phyloP scores from a whole-genome alignment of 2,888 invertebrate species.

The Amphipoea lucens region DNA sequence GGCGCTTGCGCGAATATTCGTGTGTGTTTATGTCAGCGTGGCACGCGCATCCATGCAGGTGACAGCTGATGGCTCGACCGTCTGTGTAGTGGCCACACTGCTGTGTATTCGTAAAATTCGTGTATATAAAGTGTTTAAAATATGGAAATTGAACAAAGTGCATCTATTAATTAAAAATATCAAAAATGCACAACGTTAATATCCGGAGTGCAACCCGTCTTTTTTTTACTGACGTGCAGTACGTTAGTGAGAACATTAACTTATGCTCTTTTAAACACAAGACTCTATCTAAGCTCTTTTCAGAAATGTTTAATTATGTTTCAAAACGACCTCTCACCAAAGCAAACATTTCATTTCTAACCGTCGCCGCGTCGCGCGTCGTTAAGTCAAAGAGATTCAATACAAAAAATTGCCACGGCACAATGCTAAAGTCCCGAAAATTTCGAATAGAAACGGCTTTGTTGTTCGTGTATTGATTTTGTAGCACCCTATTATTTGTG shows the following conservation, averaged over 20 bases:
- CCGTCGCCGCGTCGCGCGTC: not conserved
- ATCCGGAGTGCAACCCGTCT: too few species aligned
- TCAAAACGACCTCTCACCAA: not conserved
- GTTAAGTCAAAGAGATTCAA: conserved; percentile 11
- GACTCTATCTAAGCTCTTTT: not conserved
- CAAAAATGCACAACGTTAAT: too few species aligned
- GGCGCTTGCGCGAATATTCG: too few species aligned
- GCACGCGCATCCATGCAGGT: too few species aligned
- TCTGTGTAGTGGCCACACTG: too few species aligned
- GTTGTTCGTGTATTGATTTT: conserved; percentile 68
- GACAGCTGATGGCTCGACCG: too few species aligned
- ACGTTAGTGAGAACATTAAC: not conserved
- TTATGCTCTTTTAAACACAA: not conserved
- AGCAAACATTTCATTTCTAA: conserved; percentile 14
- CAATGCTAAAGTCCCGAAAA: conserved; percentile 43
- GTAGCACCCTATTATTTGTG: conserved; percentile 68
- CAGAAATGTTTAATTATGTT: not conserved
- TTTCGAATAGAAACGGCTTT: conserved; percentile 44
- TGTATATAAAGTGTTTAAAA: too few species aligned
- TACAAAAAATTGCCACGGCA: conserved; percentile 23
- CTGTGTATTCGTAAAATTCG: too few species aligned
- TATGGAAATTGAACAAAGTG: too few species aligned
- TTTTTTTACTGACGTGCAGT: too few species aligned
- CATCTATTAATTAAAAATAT: too few species aligned
- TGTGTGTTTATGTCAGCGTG: too few species aligned